A percentile compares a stretch with the other conserved stretches of the same genome.
These are phyloP conservation scores for Noctua janthina DNA, from an alignment of 2,888 invertebrate species.

Conservation along the genomic window DNA sequence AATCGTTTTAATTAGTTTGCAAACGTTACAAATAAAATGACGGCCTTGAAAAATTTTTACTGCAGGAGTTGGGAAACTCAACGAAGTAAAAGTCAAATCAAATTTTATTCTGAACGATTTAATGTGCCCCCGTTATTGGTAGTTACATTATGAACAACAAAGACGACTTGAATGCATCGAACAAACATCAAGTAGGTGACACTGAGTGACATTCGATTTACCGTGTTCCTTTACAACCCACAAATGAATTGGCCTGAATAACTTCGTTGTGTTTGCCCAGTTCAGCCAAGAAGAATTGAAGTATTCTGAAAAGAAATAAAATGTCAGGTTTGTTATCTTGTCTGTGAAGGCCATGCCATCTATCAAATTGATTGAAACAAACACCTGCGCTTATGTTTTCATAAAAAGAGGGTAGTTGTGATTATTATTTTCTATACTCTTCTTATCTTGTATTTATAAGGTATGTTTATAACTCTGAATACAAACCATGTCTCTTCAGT, in stretches of 20 bases:
- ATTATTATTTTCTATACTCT: background rate
- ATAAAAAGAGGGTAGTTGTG: background rate
- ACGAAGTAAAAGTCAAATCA: constrained; percentile 3
- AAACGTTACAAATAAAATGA: background rate
- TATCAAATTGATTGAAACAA: constrained; percentile 44
- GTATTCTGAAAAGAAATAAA: constrained; percentile 17
- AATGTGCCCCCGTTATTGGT: constrained; percentile 2
- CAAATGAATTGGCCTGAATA: constrained; percentile 36
- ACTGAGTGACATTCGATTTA: constrained; percentile 46
- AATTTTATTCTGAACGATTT: background rate
- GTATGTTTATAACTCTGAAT: background rate
- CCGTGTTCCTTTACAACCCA: constrained; percentile 24
- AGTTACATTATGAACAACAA: constrained; percentile 28
- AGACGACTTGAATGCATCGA: constrained; percentile 29
- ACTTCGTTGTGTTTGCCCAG: constrained; percentile 27
- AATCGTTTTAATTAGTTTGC: constrained; percentile 10
- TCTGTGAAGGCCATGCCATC: constrained; percentile 28
- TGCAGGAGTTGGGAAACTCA: background rate
- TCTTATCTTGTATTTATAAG: background rate
- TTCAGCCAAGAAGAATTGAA: constrained; percentile 20
- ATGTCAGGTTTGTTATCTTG: constrained; percentile 8
- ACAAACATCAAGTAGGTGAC: constrained; percentile 14
- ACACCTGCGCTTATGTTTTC: constrained; percentile 37
- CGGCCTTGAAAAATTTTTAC: background rate
- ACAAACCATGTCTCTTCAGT: background rate